A percentile compares a stretch with the other conserved stretches of the same genome.
phyloP scores from a whole-genome alignment of 2,113 vertebrate species.

The Nymphicus hollandicus region DNA sequence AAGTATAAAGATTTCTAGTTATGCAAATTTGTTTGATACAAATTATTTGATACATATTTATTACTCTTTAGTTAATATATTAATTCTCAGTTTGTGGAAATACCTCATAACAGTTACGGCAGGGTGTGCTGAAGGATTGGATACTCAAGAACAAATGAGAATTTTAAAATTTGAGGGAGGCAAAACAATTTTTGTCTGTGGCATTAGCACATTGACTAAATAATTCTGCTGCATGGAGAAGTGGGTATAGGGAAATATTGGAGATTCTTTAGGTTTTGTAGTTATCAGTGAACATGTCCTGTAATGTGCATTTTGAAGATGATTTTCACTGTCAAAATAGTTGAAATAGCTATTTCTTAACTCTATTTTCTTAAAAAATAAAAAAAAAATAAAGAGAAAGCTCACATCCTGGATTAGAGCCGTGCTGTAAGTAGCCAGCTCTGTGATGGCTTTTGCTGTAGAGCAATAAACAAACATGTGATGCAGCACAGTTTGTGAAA shows the following conservation, averaged over 20 bases:
- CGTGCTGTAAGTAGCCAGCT: not conserved
- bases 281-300: not conserved
- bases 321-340: not conserved
- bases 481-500: not conserved
- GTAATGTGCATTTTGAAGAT: not conserved
- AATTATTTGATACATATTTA: too few relatives aligned
- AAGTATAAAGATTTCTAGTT: not conserved
- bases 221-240: not conserved
- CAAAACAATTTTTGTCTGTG: not conserved
- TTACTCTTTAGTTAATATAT: not conserved
- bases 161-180: not conserved
- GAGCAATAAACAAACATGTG: not conserved
- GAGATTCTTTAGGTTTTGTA: not conserved
- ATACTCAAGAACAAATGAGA: not conserved
- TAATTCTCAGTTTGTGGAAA: not conserved
- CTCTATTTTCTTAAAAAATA: not conserved
- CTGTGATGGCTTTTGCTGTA: not conserved
- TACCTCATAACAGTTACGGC: not conserved
- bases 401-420: not conserved
- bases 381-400: not conserved
- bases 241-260: not conserved
- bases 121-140: not conserved
- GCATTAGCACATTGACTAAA: not conserved
- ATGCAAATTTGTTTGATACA: not conserved
- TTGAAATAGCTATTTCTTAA: not conserved